Conservation (phyloP, 2,113 vertebrate species). For the Corapipo altera region DNA sequence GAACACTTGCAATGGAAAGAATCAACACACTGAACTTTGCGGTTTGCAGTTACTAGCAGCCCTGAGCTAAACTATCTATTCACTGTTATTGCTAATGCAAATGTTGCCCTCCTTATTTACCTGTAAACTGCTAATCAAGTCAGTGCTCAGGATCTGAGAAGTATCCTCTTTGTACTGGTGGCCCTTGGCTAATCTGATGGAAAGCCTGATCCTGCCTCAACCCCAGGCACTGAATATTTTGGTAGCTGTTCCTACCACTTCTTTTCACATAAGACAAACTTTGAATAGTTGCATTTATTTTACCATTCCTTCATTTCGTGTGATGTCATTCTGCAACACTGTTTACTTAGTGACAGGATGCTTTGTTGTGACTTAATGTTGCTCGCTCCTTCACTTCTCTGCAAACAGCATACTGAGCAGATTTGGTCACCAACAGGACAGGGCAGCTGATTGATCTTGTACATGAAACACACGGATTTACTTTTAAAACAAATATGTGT, state of each 20-base stretch:
- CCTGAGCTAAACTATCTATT: neutral
- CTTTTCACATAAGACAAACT: neutral
- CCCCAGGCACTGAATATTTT: neutral
- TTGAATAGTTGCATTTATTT: neutral
- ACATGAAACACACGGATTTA: neutral
- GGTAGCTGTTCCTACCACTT: accelerated
- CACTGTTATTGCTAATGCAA: neutral
- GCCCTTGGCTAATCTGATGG: neutral
- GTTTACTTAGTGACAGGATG: neutral
- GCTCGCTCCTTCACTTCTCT: neutral
- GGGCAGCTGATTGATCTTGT: neutral
- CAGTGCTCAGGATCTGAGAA: neutral
- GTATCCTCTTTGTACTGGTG: neutral
- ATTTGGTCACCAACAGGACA: neutral
- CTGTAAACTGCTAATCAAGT: neutral
- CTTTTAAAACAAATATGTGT: neutral
- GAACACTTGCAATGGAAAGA: neutral
- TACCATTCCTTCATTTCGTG: neutral
- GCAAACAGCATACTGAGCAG: neutral
- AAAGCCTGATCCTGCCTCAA: neutral
- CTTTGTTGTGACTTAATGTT: neutral
- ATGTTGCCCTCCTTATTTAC: neutral
- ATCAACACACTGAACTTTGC: neutral
- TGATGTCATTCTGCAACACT: neutral
- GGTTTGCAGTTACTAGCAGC: neutral